Percentiles rank a stretch among this genome's conserved stretches.
Evolutionary conservation across 35 echinoderm and acorn worm species (phyloP).

Genomic region (Apostichopus californicus): DNA sequence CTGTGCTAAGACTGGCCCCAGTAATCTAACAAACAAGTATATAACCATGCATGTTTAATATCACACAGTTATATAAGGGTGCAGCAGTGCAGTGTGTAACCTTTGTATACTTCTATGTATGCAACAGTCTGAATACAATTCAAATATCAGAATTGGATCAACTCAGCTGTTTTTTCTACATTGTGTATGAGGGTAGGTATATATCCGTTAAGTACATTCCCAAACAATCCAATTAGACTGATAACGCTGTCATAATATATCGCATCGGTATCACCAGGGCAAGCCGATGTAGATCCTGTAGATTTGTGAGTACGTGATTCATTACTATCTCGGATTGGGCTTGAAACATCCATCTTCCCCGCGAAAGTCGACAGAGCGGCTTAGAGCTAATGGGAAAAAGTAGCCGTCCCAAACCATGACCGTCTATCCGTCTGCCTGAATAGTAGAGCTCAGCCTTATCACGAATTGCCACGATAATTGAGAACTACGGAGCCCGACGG

Average conservation of each 20-base stretch:
- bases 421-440: neutral
- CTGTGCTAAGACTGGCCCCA: no score
- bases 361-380: neutral
- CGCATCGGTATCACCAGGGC: neutral
- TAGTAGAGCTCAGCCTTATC: neutral
- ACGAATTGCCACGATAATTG: neutral
- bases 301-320: no score
- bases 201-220: no score
- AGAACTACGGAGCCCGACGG: neutral
- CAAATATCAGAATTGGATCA: no score
- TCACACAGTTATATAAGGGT: no score
- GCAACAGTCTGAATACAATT: no score
- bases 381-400: neutral
- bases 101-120: neutral
- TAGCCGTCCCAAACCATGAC: neutral
- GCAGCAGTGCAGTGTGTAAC: no score
- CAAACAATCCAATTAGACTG: neutral
- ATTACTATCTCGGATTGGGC: no score
- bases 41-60: no score
- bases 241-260: neutral
- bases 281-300: neutral
- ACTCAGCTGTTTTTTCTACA: no score
- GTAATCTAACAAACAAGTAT: no score
- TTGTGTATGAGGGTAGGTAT: no score
- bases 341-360: neutral